Evolutionary conservation across 2,797 vertebrate genomes (phyloP), one percentile per base, ranked within the genome.

Genomic region (Bryconaethiops microstoma): DNA sequence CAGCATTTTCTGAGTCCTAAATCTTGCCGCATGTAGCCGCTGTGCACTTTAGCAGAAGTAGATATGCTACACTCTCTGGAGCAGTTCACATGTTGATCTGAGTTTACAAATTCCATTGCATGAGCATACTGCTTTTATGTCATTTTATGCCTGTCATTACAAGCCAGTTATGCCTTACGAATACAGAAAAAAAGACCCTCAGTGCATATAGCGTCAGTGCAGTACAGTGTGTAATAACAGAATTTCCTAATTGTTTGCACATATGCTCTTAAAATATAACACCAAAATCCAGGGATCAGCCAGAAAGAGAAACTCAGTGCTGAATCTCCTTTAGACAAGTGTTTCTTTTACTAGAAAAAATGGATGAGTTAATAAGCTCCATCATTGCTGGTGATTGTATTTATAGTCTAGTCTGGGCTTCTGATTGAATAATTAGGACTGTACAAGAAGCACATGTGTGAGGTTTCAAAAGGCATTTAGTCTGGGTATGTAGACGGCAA

Each of bases 1-100:
- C 79, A 70, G 52, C 42, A 70, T 81, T 83, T 74, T 74, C 75
- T 65, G 63, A 77, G 80, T 55, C 25, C 29, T 69, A 59, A 54
- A 65, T 67, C 50, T 52, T 7, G 42, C 62, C 0, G 14, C 74
- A 67, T 52, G 29, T 48, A 62, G 70, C 50, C 29, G 55, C n/a
- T 63, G 60, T 13, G 19, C 45, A 42, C 67, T 67, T 71, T 23
- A 72, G 17, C 10, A 55, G 68, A 39, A 12, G 16, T 40, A 72
- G 67, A 13, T 57, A 71, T 73, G 55, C 17, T 48, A 9, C 2
- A 63, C 50, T 7, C 21, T 55, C 48, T 77, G 65, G 45, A 79
- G 54, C 67, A 76, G 65, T 71, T 72, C 52, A 76, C 23, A 13
- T 40, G 21, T 52, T 76, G 45, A 71, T 17, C 10, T 54, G 35